phyloP scores from a whole-genome alignment of 2,797 vertebrate genomes.

The Arctocebus calabarensis region DNA sequence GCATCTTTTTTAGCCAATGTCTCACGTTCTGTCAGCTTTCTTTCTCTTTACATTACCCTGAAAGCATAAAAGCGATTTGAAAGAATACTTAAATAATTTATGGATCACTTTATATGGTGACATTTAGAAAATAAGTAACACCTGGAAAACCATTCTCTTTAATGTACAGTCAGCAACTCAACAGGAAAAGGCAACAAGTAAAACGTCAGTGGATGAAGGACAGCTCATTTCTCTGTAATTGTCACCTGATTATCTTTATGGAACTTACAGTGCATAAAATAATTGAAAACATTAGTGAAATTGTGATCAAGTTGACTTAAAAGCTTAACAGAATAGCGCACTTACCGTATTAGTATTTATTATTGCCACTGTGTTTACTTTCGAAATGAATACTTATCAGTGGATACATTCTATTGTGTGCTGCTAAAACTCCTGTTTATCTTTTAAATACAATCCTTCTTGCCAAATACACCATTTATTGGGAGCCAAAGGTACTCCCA shows the following conservation, averaged over 20 bases:
- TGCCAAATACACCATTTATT: background rate
- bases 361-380: slow-evolving; percentile 22
- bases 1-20: background rate
- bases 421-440: slow-evolving; percentile 15
- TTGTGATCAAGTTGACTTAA: background rate
- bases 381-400: background rate
- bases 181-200: background rate
- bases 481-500: slow-evolving; percentile 1
- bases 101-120: background rate
- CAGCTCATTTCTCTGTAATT: background rate
- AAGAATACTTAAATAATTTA: slow-evolving; percentile 61
- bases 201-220: background rate
- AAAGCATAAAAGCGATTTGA: slow-evolving; percentile 62
- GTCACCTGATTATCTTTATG: background rate
- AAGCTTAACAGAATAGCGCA: background rate
- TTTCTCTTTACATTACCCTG: slow-evolving; percentile 48
- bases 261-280: background rate
- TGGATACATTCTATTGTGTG: background rate
- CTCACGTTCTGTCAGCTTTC: slow-evolving; percentile 39
- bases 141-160: background rate
- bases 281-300: background rate
- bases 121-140: slow-evolving; percentile 57
- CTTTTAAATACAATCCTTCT: slow-evolving; percentile 58
- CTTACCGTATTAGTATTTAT: background rate
- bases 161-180: slow-evolving; percentile 13